Conservation (phyloP, 1,140 invertebrate genomes). For the Campoletis sonorensis region DNA sequence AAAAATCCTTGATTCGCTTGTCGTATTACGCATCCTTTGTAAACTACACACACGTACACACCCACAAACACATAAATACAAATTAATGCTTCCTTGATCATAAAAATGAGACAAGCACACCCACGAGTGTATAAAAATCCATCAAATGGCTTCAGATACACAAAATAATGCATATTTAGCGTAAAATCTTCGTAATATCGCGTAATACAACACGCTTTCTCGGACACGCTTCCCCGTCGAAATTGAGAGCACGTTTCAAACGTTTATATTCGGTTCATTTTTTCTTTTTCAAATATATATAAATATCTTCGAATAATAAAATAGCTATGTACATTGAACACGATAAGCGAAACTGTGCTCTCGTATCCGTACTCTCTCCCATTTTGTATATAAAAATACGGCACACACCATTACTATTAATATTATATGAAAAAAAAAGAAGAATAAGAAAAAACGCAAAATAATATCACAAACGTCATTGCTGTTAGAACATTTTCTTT, state of each 20-base stretch:
- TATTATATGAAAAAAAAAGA: not conserved
- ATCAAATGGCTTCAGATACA: no score
- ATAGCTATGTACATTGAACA: not conserved
- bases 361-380: conserved; percentile 10
- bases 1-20: not conserved
- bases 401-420: conserved; percentile 9
- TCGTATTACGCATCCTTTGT: not conserved
- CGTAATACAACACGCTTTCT: not conserved
- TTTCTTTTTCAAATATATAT: no score
- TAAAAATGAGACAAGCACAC: not conserved
- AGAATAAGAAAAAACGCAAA: no score
- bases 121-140: not conserved
- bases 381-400: conserved; percentile 3
- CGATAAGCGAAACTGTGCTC: not conserved
- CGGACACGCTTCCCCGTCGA: not conserved
- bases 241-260: not conserved
- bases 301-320: not conserved
- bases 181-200: not conserved
- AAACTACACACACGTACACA: not conserved
- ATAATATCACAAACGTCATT: no score
- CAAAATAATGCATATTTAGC: not conserved
- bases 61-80: not conserved
- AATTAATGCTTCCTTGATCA: not conserved
- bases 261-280: not conserved
- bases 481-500: not conserved